Base-by-base conservation (phyloP, 2,113 vertebrate genomes). In the Chrysochloris asiatica region DNA sequence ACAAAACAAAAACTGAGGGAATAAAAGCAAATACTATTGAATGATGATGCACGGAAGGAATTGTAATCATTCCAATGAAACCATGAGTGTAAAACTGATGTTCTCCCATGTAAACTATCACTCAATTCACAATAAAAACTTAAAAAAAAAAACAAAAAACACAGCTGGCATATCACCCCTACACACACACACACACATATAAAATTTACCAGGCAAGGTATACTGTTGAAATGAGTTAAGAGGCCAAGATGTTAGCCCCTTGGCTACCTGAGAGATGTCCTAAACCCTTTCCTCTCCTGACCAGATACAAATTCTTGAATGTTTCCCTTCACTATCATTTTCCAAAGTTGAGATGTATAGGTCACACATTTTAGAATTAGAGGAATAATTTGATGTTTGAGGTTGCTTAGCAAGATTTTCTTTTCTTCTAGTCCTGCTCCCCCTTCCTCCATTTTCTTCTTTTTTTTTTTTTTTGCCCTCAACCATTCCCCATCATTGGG, bases 171-270 rank as follows among this genome's bases (percentile, higher is more conserved):
- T n/a, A n/a, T n/a, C n/a, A n/a, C n/a, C n/a, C n/a, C n/a, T n/a
- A n/a, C n/a, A n/a, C n/a, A n/a, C n/a, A n/a, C n/a, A n/a, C n/a
- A n/a, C n/a, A n/a, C n/a, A n/a, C n/a, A n/a, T n/a, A n/a, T n/a
- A n/a, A n/a, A n/a, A 76, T 48, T 83, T 69, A 80, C 38, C 79
- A 92, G 69, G 67, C 69, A 61, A 95, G 38, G 71, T 72, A 24
- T 21, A 33, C 45, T 80, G 71, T n/a, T 63, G 75, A 81, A 67
- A 48, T 88, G 71, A 75, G 36, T 65, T 80, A 14, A 12, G 79
- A 82, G 47, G 52, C 88, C 83, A 79, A 52, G 59, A 13, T 81
- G 78, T 83, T 61, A 84, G 50, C 71, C 6, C 78, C 22, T 69
- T 90, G 92, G 38, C 33, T 93, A 16, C 78, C 22, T 30, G 52